Conservation (phyloP, 2,113 vertebrate genomes). For the Cyprinus carpio region DNA sequence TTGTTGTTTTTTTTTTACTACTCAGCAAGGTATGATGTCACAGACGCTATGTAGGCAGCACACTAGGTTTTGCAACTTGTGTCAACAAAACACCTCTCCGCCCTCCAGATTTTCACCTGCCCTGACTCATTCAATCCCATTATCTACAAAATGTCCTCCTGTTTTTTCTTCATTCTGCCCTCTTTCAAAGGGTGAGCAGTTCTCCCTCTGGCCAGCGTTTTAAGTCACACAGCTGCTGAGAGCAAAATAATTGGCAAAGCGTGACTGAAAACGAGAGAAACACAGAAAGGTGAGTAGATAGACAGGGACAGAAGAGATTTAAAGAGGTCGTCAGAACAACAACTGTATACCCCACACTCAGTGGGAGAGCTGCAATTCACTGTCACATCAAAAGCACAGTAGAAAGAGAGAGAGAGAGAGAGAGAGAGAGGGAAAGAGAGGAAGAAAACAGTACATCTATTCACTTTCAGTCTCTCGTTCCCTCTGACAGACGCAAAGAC, state of each 20-base stretch:
- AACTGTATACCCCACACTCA: constrained; percentile 11
- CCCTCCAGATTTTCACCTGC: constrained; percentile 6
- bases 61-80: not conserved
- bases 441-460: constrained; percentile 5
- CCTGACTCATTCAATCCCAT: constrained; percentile 8
- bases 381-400: constrained; percentile 42
- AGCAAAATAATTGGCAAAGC: constrained; percentile 26
- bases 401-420: constrained; percentile 33
- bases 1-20: not conserved
- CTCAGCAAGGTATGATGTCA: not conserved
- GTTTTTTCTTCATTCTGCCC: not conserved
- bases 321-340: constrained; percentile 24
- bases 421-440: constrained; percentile 10
- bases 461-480: constrained; percentile 2
- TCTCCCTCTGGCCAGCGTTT: not conserved
- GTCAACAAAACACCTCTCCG: constrained; percentile 18
- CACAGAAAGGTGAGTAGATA: constrained; percentile 4
- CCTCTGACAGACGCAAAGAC: not conserved
- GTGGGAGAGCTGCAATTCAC: constrained; percentile 30
- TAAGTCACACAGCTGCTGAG: constrained; percentile 38
- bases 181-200: constrained; percentile 35
- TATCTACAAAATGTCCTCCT: not conserved
- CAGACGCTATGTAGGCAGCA: not conserved
- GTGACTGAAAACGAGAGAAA: not conserved
- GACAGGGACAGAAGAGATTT: constrained; percentile 17